Conservation (phyloP, 2,113 vertebrate species). For the Serilophus lunatus region DNA sequence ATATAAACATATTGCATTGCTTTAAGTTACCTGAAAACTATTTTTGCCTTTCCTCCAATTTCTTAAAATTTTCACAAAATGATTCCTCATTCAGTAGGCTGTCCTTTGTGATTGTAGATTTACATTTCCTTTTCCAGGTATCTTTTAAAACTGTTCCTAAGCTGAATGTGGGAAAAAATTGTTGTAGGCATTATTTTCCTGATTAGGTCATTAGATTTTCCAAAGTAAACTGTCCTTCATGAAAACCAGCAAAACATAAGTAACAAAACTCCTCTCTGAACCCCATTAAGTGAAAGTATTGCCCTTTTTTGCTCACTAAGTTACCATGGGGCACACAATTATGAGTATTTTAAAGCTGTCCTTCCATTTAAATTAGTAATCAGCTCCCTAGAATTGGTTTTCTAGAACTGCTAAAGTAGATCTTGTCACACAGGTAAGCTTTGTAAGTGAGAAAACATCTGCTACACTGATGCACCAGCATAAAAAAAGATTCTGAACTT, state of each 20-base stretch:
- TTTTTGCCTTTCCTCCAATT: constrained; percentile 43
- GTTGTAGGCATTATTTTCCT: constrained; percentile 29
- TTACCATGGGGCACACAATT: constrained; percentile 18
- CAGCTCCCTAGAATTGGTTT: constrained; percentile 3
- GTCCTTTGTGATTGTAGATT: neutral
- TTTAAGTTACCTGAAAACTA: constrained; percentile 11
- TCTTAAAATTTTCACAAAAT: constrained; percentile 49
- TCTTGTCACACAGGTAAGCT: constrained; percentile 46
- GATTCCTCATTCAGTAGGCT: constrained; percentile 7
- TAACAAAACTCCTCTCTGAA: neutral
- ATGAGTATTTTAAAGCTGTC: constrained; percentile 50
- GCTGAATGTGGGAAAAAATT: neutral
- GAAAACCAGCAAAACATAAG: constrained; percentile 25
- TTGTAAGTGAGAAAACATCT: constrained; percentile 32
- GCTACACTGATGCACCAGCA: neutral
- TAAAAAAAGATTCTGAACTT: neutral
- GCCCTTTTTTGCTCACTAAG: constrained; percentile 14
- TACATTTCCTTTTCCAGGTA: constrained; percentile 29
- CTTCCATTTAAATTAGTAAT: constrained; percentile 65
- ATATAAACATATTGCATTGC: neutral
- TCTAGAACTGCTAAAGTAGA: neutral
- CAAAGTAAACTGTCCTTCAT: constrained; percentile 13
- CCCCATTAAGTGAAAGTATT: neutral
- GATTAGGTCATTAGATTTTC: constrained; percentile 33
- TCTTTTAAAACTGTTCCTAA: constrained; percentile 17